phyloP scores from a whole-genome alignment of 2,113 vertebrate genomes.

The Nothocercus julius region DNA sequence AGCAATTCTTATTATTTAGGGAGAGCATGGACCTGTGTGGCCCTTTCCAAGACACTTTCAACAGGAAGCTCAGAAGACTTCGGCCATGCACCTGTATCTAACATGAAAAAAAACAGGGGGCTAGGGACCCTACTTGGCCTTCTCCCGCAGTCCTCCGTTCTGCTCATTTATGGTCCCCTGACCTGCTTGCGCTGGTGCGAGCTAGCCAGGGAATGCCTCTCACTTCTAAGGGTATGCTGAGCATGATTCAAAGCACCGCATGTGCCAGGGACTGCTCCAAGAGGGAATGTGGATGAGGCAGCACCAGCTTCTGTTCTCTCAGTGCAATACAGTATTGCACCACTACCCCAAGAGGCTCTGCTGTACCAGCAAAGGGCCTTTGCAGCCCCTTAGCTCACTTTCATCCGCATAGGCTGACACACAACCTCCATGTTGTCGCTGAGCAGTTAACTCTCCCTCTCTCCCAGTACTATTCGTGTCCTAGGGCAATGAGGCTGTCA shows the following conservation, averaged over 20 bases:
- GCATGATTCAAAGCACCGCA: background rate
- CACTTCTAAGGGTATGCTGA: background rate
- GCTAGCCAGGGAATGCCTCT: too few species aligned
- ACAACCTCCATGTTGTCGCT: background rate
- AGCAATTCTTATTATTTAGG: background rate
- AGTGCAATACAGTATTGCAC: background rate
- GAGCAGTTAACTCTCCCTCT: background rate
- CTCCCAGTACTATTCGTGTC: background rate
- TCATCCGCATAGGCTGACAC: fast-evolving
- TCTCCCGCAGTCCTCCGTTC: background rate
- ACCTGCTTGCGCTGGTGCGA: background rate
- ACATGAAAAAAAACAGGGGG: background rate
- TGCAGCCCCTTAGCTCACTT: fast-evolving
- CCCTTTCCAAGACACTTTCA: background rate
- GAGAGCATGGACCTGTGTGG: background rate
- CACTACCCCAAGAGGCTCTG: background rate
- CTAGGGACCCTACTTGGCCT: background rate
- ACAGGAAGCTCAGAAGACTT: background rate
- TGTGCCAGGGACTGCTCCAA: background rate
- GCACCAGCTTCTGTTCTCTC: background rate
- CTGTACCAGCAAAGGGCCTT: too few species aligned
- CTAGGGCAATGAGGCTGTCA: background rate
- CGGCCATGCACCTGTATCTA: background rate
- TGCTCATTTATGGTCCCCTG: background rate
- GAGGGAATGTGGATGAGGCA: background rate